Evolutionary conservation across 2,888 invertebrate genomes (phyloP).

Genomic region (Calliphora vomitoria): DNA sequence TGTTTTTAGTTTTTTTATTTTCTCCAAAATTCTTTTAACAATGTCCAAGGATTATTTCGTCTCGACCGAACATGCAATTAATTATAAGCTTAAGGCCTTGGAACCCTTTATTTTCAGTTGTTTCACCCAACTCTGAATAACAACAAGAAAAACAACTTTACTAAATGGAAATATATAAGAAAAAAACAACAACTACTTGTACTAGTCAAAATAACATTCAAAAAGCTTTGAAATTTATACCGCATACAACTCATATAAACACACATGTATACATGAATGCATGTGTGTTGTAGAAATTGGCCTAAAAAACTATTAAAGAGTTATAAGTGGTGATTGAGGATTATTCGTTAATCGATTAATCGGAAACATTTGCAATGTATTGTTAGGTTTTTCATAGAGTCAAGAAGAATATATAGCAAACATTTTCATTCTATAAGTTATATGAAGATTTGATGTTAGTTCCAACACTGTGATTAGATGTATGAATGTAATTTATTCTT

Average conservation of each 20-base stretch:
- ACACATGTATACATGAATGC: neutral
- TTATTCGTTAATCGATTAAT: conserved; percentile 23
- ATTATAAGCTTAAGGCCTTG: conserved; percentile 84
- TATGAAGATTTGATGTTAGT: too few species aligned
- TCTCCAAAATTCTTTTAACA: conserved; percentile 62
- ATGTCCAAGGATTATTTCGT: conserved; percentile 83
- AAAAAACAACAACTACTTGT: conserved; percentile 44
- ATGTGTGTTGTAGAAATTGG: conserved; percentile 33
- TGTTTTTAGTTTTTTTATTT: conserved; percentile 12
- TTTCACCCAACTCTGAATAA: conserved; percentile 64
- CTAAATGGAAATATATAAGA: conserved; percentile 31
- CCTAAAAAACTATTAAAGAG: conserved; percentile 45
- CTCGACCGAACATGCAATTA: conserved; percentile 85
- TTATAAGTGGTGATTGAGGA: neutral
- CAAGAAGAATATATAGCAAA: too few species aligned
- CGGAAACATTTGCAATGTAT: too few species aligned
- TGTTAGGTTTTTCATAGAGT: too few species aligned
- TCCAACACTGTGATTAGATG: too few species aligned
- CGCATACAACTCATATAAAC: neutral
- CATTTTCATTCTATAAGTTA: too few species aligned
- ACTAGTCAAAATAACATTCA: neutral
- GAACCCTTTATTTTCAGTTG: conserved; percentile 77
- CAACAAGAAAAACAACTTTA: conserved; percentile 70
- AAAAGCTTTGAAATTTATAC: conserved; percentile 63
- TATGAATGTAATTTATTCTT: too few species aligned